Conservation (phyloP, 2,113 vertebrate species). For the Hippocampus abdominalis region DNA sequence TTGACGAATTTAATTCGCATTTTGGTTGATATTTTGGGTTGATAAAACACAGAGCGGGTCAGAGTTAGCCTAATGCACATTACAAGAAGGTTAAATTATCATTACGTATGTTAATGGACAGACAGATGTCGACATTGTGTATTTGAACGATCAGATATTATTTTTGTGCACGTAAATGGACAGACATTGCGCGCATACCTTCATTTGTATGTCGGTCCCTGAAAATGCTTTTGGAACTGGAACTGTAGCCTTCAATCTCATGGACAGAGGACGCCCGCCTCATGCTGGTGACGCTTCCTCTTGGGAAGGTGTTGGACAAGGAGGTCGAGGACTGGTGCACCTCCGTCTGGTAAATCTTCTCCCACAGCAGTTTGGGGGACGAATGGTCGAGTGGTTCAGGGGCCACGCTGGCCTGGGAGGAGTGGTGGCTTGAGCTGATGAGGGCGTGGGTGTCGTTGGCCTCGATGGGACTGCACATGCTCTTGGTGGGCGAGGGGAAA, state of each 20-base stretch:
- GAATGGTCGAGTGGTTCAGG: constrained; percentile 88
- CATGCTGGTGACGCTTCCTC: constrained; percentile 88
- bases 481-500: constrained; percentile 90
- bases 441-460: constrained; percentile 91
- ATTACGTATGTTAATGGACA: too few relatives aligned
- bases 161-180: neutral
- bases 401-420: constrained; percentile 81
- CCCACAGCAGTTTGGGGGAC: constrained; percentile 85
- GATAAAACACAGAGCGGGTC: too few relatives aligned
- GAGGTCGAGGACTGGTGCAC: constrained; percentile 81
- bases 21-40: too few relatives aligned
- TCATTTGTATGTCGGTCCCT: constrained; percentile 87
- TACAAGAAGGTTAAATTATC: too few relatives aligned
- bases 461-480: constrained; percentile 85
- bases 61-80: too few relatives aligned
- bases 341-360: constrained; percentile 84
- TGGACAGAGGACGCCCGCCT: constrained; percentile 94
- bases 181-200: constrained; percentile 72
- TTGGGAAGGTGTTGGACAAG: constrained; percentile 85
- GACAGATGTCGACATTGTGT: neutral
- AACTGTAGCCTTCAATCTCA: constrained; percentile 88
- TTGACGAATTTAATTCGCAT: too few relatives aligned
- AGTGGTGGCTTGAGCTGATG: constrained; percentile 85
- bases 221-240: constrained; percentile 84
- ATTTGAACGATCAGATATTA: neutral